Evolutionary conservation across 2,888 invertebrate genomes (phyloP).

Genomic region (Dolichopus griseipennis): DNA sequence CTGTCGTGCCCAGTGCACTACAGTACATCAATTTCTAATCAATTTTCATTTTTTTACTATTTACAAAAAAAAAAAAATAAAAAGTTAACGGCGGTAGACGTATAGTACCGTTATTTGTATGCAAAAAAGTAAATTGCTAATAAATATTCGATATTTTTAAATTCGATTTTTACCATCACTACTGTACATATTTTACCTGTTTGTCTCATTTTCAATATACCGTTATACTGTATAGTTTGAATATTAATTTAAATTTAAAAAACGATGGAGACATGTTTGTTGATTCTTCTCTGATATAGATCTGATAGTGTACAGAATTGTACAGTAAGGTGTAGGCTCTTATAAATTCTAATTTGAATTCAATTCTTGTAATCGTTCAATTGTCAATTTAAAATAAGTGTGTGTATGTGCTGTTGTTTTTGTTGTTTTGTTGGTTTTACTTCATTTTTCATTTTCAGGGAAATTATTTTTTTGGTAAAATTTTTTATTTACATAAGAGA

Average conservation of each 20-base stretch:
- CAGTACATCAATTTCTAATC: not conserved
- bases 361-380: not conserved
- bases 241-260: too few species aligned
- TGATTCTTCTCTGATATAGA: too few species aligned
- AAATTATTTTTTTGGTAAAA: not conserved
- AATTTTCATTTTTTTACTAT: not conserved
- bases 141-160: not conserved
- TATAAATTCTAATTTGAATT: not conserved
- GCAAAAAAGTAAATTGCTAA: not conserved
- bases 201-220: too few species aligned
- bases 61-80: too few species aligned
- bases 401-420: not conserved
- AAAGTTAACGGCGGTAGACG: not conserved
- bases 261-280: too few species aligned
- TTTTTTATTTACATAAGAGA: not conserved
- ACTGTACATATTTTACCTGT: too few species aligned
- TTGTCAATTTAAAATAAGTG: not conserved
- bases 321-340: not conserved
- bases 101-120: not conserved
- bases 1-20: not conserved
- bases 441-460: not conserved
- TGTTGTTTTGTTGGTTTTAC: not conserved
- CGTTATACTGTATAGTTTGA: too few species aligned
- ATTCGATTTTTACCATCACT: not conserved
- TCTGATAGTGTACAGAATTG: too few species aligned